Percentiles rank a stretch among this genome's conserved stretches.
phyloP scores from a whole-genome alignment of 2,888 invertebrate genomes.

The Sminthurinus aureus region DNA sequence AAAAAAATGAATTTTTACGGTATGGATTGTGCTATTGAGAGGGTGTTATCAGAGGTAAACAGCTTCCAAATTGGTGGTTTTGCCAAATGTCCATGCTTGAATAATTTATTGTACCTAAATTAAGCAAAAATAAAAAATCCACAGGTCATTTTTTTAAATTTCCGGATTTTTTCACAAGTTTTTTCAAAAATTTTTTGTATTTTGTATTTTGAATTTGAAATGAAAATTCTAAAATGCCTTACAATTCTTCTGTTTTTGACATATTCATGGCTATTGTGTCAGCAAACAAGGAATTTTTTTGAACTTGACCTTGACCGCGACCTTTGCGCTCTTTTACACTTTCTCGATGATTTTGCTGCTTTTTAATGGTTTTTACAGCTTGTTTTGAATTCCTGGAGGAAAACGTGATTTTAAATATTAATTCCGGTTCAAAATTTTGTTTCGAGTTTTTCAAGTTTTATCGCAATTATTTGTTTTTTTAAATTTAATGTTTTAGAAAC shows the following conservation, averaged over 20 bases:
- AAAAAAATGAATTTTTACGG: not conserved
- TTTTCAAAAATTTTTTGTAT: too few species aligned
- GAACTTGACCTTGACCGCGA: not conserved
- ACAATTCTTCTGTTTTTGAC: constrained; percentile 43
- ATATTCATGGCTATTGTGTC: constrained; percentile 42
- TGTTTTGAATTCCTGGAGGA: not conserved
- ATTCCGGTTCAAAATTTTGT: not conserved
- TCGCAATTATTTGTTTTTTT: too few species aligned
- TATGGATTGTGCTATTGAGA: not conserved
- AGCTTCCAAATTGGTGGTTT: constrained; percentile 30
- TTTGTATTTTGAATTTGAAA: not conserved
- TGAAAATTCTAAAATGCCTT: not conserved
- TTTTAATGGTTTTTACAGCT: not conserved
- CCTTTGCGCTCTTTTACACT: not conserved
- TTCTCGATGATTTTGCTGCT: not conserved
- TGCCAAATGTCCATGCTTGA: constrained; percentile 44
- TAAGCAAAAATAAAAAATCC: not conserved
- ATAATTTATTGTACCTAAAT: constrained; percentile 45
- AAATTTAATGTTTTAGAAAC: too few species aligned
- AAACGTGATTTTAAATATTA: not conserved
- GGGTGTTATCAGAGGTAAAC: not conserved
- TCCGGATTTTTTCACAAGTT: too few species aligned
- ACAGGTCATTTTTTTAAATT: too few species aligned
- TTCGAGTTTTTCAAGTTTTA: too few species aligned
- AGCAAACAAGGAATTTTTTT: not conserved